A percentile compares a stretch with the other conserved stretches of the same genome.
phyloP scores from a whole-genome alignment of 2,888 invertebrate genomes.

The Gymnosoma rotundatum region DNA sequence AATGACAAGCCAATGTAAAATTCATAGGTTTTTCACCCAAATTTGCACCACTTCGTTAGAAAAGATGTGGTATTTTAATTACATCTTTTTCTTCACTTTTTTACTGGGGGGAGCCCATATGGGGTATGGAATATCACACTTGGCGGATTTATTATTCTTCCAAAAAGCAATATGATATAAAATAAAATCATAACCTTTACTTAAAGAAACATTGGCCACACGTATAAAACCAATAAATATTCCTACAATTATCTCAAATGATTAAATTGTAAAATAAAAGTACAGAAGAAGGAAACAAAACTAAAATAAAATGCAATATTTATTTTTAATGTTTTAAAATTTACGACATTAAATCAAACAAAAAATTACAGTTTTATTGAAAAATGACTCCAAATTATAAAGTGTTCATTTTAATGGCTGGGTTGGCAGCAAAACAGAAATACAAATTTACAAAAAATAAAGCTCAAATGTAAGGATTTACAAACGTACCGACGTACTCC shows the following conservation, averaged over 20 bases:
- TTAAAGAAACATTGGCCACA: not conserved
- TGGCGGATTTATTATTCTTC: too few species aligned
- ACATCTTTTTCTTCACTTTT: too few species aligned
- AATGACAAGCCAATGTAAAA: too few species aligned
- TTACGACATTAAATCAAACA: constrained; percentile 59
- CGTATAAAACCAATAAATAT: constrained; percentile 8
- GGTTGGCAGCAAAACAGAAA: constrained; percentile 35
- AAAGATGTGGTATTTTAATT: too few species aligned
- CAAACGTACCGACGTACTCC: constrained; percentile 19
- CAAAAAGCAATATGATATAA: too few species aligned
- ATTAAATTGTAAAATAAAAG: not conserved
- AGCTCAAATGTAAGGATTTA: constrained; percentile 44
- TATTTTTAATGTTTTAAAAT: constrained; percentile 57
- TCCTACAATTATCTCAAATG: not conserved
- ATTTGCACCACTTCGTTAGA: too few species aligned
- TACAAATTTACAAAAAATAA: constrained; percentile 20
- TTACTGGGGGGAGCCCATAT: too few species aligned
- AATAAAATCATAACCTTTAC: too few species aligned
- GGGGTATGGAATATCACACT: too few species aligned
- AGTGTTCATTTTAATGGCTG: constrained; percentile 60
- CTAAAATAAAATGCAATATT: constrained; percentile 54
- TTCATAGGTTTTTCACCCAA: too few species aligned
- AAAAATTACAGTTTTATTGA: constrained; percentile 69
- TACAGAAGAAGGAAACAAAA: constrained; percentile 9
- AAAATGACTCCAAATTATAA: constrained; percentile 67